A percentile compares a stretch with the other conserved stretches of the same genome.
Conservation (phyloP, 2,888 invertebrate genomes). For the Yponomeuta plumbellus region DNA sequence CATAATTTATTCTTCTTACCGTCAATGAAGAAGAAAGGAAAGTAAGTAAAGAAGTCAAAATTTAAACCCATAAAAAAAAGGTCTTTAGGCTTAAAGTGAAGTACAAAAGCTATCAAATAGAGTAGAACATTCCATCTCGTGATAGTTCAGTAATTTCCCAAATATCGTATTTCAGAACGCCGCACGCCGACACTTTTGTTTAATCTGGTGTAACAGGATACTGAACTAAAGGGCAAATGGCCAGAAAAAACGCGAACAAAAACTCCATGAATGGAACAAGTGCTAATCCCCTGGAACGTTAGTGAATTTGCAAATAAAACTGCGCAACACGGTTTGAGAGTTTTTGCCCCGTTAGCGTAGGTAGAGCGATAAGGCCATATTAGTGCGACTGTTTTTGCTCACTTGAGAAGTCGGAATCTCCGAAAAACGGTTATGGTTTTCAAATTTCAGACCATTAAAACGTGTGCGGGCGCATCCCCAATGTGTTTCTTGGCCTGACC, state of each 20-base stretch:
- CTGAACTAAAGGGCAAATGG: constrained; percentile 25
- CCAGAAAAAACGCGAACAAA: constrained; percentile 28
- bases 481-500: constrained; percentile 18
- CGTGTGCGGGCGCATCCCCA: constrained; percentile 26
- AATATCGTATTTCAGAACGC: constrained; percentile 44
- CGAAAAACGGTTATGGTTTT: constrained; percentile 26
- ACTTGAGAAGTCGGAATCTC: not conserved
- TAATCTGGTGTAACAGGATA: constrained; percentile 31
- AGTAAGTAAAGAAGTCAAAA: not conserved
- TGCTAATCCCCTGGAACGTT: constrained; percentile 34
- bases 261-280: constrained; percentile 38
- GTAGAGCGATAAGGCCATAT: not conserved
- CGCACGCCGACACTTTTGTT: constrained; percentile 41
- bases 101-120: constrained; percentile 10
- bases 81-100: not conserved
- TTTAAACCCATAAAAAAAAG: not conserved
- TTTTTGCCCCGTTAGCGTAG: not conserved
- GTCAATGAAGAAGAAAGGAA: constrained; percentile 9
- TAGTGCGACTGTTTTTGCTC: not conserved
- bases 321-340: not conserved
- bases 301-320: constrained; percentile 27
- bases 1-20: constrained; percentile 18
- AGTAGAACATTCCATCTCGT: constrained; percentile 36
- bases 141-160: constrained; percentile 32
- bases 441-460: constrained; percentile 46